A percentile compares a stretch with the other conserved stretches of the same genome.
phyloP scores from a whole-genome alignment of 2,888 invertebrate genomes.

The Cremastinae sp. region DNA sequence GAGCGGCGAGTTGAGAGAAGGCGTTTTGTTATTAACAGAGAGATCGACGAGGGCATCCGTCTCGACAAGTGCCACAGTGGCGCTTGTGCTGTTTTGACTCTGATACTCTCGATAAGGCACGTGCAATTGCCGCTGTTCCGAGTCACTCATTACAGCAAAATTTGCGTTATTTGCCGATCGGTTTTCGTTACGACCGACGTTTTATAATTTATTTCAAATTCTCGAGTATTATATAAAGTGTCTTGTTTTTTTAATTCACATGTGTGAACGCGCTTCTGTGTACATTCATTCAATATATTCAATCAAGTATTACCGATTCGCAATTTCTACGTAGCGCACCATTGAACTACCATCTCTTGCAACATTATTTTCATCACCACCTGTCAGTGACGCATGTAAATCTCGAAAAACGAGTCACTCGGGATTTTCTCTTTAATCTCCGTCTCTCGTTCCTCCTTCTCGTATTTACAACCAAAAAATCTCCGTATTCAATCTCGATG shows the following conservation, averaged over 20 bases:
- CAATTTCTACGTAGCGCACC: not conserved
- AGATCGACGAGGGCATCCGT: constrained; percentile 77
- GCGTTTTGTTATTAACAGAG: constrained; percentile 67
- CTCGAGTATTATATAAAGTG: not conserved
- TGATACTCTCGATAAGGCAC: constrained; percentile 80
- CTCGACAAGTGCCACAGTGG: constrained; percentile 72
- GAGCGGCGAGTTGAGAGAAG: constrained; percentile 28
- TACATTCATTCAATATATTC: not conserved
- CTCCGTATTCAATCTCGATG: not conserved
- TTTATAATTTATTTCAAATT: constrained; percentile 23
- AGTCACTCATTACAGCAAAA: constrained; percentile 79
- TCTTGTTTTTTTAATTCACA: not conserved
- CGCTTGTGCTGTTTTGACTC: constrained; percentile 74
- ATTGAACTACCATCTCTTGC: constrained; percentile 49
- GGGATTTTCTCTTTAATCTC: constrained; percentile 57
- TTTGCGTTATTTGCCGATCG: constrained; percentile 26
- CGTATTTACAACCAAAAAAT: not conserved
- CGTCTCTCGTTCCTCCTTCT: not conserved
- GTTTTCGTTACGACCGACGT: constrained; percentile 18
- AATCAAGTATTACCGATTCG: constrained; percentile 13
- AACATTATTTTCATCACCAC: constrained; percentile 66
- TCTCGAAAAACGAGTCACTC: constrained; percentile 43
- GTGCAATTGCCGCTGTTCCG: constrained; percentile 79
- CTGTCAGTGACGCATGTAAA: constrained; percentile 73
- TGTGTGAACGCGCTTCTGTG: not conserved